These are phyloP conservation scores for Gymnothorax reevesii DNA, from an alignment of 2,797 vertebrate genomes.

Conservation along the genomic window DNA sequence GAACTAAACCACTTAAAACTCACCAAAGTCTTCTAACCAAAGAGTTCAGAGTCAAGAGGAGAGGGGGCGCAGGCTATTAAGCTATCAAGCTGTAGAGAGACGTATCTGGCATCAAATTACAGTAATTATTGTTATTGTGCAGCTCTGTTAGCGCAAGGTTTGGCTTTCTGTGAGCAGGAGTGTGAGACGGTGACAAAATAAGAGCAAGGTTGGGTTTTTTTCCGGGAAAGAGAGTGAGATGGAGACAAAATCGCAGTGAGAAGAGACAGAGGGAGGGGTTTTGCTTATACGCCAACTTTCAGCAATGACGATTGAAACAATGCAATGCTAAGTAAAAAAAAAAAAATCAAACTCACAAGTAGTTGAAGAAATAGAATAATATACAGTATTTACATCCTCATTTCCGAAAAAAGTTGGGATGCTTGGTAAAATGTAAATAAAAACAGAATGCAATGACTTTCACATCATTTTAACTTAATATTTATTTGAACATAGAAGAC, in stretches of 20 bases:
- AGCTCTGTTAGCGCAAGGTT: conserved; percentile 1
- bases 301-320: background rate
- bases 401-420: no score
- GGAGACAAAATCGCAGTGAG: background rate
- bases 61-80: conserved; percentile 27
- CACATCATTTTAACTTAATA: no score
- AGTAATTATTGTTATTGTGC: conserved; percentile 38
- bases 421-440: no score
- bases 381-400: background rate
- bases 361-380: background rate
- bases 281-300: background rate
- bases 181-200: background rate
- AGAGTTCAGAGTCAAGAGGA: conserved; percentile 10
- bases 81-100: conserved; percentile 26
- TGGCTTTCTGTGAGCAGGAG: conserved; percentile 8
- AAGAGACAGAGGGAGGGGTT: background rate
- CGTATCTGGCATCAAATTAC: conserved; percentile 35
- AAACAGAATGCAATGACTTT: no score
- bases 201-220: background rate
- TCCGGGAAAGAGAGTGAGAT: background rate
- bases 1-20: conserved; percentile 21
- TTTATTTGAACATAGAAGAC: no score
- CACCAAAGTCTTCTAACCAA: background rate
- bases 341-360: background rate
- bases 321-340: background rate